phyloP scores from a whole-genome alignment of 2,113 vertebrate species.

The Papio anubis region DNA sequence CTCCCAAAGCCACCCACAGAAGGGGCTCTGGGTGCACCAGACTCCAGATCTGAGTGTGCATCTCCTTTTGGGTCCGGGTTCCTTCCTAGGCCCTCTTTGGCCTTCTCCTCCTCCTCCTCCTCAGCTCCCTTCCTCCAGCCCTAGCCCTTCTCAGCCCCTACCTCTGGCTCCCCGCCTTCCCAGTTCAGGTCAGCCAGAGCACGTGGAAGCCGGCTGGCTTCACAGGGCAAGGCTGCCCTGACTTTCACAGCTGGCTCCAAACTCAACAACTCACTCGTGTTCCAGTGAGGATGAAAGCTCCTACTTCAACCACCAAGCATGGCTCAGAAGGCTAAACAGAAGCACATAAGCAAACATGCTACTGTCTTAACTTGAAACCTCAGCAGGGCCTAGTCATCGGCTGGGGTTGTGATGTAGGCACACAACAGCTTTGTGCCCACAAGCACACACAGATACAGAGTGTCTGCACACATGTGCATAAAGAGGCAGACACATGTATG shows the following conservation, averaged over 20 bases:
- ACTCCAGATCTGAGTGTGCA: background rate
- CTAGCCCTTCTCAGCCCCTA: background rate
- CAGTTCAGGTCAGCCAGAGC: conserved; percentile 13
- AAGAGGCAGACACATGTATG: background rate
- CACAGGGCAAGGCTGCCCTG: background rate
- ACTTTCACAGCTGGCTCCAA: conserved; percentile 31
- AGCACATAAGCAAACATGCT: background rate
- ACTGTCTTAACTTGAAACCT: background rate
- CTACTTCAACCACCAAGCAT: background rate
- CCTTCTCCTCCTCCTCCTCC: background rate
- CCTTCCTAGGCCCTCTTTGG: background rate
- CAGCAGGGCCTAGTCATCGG: background rate
- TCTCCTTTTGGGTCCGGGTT: conserved; percentile 19
- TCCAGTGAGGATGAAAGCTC: background rate
- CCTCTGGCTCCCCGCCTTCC: background rate
- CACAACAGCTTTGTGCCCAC: background rate
- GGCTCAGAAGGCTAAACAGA: background rate
- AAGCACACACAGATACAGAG: too few relatives aligned
- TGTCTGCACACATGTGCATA: fast-evolving
- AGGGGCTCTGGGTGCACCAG: background rate
- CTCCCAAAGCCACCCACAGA: conserved; percentile 28
- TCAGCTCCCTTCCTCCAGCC: background rate
- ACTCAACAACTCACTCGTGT: background rate
- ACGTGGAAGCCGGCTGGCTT: conserved; percentile 35
- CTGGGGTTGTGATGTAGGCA: background rate